Base-by-base conservation (phyloP, 35 echinoderm and acorn worm species). In the Eucidaris tribuloides region DNA sequence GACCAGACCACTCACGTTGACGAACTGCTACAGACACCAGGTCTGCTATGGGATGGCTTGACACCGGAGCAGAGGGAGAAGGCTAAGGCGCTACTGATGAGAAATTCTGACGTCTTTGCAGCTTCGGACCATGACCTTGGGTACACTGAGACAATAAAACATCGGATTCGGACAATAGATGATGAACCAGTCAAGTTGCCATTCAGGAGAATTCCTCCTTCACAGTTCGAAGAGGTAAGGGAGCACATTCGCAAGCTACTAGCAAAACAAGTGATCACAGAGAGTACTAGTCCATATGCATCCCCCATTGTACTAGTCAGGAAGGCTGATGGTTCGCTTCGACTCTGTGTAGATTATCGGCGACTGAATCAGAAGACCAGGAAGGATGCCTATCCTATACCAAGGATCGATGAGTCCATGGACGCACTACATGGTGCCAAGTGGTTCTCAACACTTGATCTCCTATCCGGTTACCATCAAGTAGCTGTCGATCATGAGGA, bases 301-400 rank as follows among this genome's bases (percentile, higher is more conserved):
- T 76, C 84, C 9, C 84, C 66, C 3, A 86, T 84, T 58, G 50
- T 86, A 5, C 30, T 86, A 15, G 84, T 86, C 49, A 42, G 84
- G 7, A 86, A 86, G 33, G 14, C 40, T 9, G 71, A 86, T 59
- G 84, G 84, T 35, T 30, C 20, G 2, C 27, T 78, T 3, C 18
- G 84, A 11, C 71, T 86, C 11, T 86, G 84, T 32, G 71, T 86
- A 19, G 84, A 86, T 44, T 86, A 86, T 30, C 32, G 84, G 13
- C 77, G 61, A 79, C 24, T 86, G 45, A 86, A 89, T 44, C 79
- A 59, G 24, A 52, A 81, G 54, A 88, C 85, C 13, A 88, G 43
- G 46, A 79, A 88, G 43, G 85, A 88, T 65, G 62, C 86, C 1
- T 82, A 88, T 37, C 77, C 86, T 45, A 81, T 88, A 19, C 86